Base-by-base conservation (phyloP, 2,888 invertebrate genomes). In the Epistrophe grossulariae region DNA sequence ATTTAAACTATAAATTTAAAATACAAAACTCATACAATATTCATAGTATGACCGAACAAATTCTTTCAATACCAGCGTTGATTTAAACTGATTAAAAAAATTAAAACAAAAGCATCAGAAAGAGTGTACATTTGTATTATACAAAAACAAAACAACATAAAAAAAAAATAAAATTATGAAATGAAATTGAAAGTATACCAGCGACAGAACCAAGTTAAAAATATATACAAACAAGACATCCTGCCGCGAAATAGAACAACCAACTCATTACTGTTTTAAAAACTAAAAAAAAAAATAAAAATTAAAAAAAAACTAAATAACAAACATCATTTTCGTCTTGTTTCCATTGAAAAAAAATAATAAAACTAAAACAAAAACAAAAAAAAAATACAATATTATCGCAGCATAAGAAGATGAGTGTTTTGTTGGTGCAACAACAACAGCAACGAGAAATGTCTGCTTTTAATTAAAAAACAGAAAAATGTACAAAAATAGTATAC, bases 401-500 rank as follows among this genome's bases (percentile, higher is more conserved):
- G 17, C 50, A 55, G 55, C 55, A 55, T 13, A 68, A 28, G 31
- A 15, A 50, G 66, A 70, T 35, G 73, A 60, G 24, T 59, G 28
- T 55, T 79, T 24, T 57, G 52, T 28, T 73, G 45, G 52, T 79
- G 79, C 79, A 80, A 71, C 66, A 66, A 38, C 70, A 70, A 71
- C 66, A 66, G 43, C 70, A 70, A 78, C 55, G 74, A 66, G 17
- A 40, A 77, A 55, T 77, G 70, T 77, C 77, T 77, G 73, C 7
- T 81, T 85, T 85, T 85, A 85, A 85, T 85, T 85, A 85, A 85
- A 85, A 85, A 59, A 35, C 48, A 71, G 19, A 38, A 77, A 84
- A 72, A 80, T 40, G 43, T 55, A 60, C 52, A 77, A 72, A 77
- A 60, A 52, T 35, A 68, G 50, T 24, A 31, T 31, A 31, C 60